phyloP scores from a whole-genome alignment of 2,113 vertebrate genomes.

The Pyxicephalus adspersus region DNA sequence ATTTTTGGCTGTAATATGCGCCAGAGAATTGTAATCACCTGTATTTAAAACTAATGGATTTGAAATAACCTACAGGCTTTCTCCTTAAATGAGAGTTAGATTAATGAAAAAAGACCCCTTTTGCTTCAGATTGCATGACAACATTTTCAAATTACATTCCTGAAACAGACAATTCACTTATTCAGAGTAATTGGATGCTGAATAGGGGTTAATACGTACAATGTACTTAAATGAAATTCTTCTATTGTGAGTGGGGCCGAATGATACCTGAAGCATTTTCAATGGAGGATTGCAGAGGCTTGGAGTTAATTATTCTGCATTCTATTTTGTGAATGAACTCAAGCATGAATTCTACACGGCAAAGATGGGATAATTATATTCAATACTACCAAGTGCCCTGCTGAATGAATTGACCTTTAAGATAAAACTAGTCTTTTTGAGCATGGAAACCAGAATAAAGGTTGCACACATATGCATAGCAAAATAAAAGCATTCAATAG shows the following conservation, averaged over 20 bases:
- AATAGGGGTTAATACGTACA: slow-evolving; percentile 99
- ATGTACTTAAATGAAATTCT: slow-evolving; percentile 99
- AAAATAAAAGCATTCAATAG: slow-evolving; percentile 67
- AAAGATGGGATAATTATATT: slow-evolving; percentile 99
- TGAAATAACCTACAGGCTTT: slow-evolving; percentile 87
- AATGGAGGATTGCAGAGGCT: slow-evolving; percentile 90
- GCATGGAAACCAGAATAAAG: slow-evolving; percentile 93
- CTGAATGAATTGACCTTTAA: slow-evolving; percentile 98
- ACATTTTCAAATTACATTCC: slow-evolving; percentile 96
- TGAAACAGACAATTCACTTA: slow-evolving; percentile 97
- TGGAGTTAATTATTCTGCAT: slow-evolving; percentile 91
- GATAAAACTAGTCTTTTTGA: slow-evolving; percentile 93
- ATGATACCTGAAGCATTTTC: slow-evolving; percentile 97
- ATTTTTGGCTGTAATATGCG: slow-evolving; percentile 79
- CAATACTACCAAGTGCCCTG: slow-evolving; percentile 90
- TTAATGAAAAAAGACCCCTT: slow-evolving; percentile 87
- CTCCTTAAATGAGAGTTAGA: slow-evolving; percentile 89
- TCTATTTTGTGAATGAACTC: slow-evolving; percentile 96
- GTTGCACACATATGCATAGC: slow-evolving; percentile 81
- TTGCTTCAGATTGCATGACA: slow-evolving; percentile 90
- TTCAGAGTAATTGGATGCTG: slow-evolving; percentile 99
- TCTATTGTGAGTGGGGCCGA: slow-evolving; percentile 96
- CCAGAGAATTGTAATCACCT: slow-evolving; percentile 86
- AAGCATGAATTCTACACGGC: slow-evolving; percentile 97
- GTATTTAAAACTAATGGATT: slow-evolving; percentile 95